Percentiles rank a stretch among this genome's conserved stretches.
Conservation (phyloP, 1,140 invertebrate genomes). For the Temnothorax longispinosus region DNA sequence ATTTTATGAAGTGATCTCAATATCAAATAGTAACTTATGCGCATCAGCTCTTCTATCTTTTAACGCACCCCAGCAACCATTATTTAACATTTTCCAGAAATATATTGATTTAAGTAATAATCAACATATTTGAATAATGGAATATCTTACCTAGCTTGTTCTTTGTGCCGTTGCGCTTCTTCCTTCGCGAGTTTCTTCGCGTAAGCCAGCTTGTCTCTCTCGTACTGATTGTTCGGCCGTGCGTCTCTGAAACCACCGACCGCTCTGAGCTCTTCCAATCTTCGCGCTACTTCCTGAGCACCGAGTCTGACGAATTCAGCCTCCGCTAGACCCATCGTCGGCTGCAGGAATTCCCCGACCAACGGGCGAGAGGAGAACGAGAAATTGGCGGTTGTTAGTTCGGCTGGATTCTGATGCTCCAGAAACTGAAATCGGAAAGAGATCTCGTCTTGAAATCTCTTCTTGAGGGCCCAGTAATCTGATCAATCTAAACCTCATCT, state of each 20-base stretch:
- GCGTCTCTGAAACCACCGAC: conserved; percentile 81
- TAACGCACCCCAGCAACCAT: not conserved
- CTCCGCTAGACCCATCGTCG: conserved; percentile 84
- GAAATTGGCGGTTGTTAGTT: conserved; percentile 94
- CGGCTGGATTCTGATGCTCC: conserved; percentile 91
- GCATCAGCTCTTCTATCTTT: not conserved
- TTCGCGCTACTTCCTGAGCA: conserved; percentile 85
- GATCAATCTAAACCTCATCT: not conserved
- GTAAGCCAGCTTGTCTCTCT: conserved; percentile 88
- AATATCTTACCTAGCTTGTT: conserved; percentile 85
- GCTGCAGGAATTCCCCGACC: conserved; percentile 95
- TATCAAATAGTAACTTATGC: not conserved
- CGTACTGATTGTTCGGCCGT: conserved; percentile 84
- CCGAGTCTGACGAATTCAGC: conserved; percentile 84
- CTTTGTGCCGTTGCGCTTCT: conserved; percentile 87
- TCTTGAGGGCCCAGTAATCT: not conserved
- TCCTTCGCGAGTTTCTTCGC: conserved; percentile 86
- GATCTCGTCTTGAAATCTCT: not conserved
- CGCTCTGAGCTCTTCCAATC: conserved; percentile 88
- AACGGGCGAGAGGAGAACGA: conserved; percentile 95
- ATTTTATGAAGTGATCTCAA: not conserved
- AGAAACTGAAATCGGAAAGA: conserved; percentile 88
- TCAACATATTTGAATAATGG: not conserved
- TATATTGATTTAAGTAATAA: not conserved
- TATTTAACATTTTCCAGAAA: not conserved